A percentile compares a stretch with the other conserved stretches of the same genome.
Conservation (phyloP, 2,888 invertebrate species). For the Ditula angustiorana region DNA sequence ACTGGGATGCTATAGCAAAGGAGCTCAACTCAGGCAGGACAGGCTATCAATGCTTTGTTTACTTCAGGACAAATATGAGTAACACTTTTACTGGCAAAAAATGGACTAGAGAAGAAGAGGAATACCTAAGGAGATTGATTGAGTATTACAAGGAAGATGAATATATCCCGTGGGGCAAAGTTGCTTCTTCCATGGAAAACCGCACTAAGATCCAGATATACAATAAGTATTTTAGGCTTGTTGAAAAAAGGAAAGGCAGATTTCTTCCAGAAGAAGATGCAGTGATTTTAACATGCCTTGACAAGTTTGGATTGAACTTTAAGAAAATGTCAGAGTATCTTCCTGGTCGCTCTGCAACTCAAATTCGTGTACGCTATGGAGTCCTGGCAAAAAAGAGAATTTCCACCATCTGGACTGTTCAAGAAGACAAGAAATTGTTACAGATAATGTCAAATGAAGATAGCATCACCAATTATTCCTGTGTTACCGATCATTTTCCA, state of each 20-base stretch:
- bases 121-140: conserved; percentile 86
- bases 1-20: conserved; percentile 88
- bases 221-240: conserved; percentile 77
- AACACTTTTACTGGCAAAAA: conserved; percentile 63
- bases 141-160: conserved; percentile 87
- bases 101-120: conserved; percentile 90
- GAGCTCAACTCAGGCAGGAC: conserved; percentile 85
- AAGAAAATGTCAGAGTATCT: conserved; percentile 85
- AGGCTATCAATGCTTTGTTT: conserved; percentile 89
- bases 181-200: conserved; percentile 86
- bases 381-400: conserved; percentile 73
- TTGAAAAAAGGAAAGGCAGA: conserved; percentile 83
- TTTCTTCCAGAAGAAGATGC: conserved; percentile 89
- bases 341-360: conserved; percentile 86
- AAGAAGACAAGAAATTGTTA: conserved; percentile 87
- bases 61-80: conserved; percentile 84
- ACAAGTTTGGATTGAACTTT: conserved; percentile 87
- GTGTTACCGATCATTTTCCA: conserved; percentile 74
- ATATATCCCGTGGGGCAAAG: conserved; percentile 90
- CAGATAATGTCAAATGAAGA: conserved; percentile 82
- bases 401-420: conserved; percentile 85
- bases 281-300: conserved; percentile 85
- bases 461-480: conserved; percentile 61
- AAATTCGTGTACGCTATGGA: conserved; percentile 86
- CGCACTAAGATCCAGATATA: conserved; percentile 89